phyloP scores from a whole-genome alignment of 2,113 vertebrate genomes.

The Pseudorasbora parva region DNA sequence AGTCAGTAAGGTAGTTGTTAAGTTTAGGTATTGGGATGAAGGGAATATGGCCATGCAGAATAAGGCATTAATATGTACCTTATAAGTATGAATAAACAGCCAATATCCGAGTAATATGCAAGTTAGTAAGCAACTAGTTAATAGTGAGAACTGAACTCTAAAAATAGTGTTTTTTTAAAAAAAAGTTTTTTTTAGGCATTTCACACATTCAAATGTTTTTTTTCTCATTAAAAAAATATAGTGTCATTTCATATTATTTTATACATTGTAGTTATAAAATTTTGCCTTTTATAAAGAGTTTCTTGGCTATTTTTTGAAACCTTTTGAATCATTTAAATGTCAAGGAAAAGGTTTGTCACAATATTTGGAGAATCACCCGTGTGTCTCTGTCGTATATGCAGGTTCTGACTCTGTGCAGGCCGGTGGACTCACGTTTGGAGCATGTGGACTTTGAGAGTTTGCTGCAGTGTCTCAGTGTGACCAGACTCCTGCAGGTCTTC shows the following conservation, averaged over 20 bases:
- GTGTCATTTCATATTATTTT: background rate
- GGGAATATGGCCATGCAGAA: no score
- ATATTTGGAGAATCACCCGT: background rate
- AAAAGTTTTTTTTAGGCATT: background rate
- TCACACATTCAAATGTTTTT: background rate
- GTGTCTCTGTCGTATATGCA: conserved; percentile 59
- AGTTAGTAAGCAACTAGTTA: no score
- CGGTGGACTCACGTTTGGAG: conserved; percentile 90
- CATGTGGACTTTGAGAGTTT: conserved; percentile 96
- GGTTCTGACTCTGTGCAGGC: conserved; percentile 92
- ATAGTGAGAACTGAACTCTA: no score
- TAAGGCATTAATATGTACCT: no score
- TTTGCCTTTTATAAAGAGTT: background rate
- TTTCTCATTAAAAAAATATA: background rate
- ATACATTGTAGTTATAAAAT: background rate
- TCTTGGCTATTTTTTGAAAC: background rate
- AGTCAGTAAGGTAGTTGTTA: no score
- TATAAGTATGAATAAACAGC: no score
- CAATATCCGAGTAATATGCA: no score
- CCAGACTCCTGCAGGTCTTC: conserved; percentile 85
- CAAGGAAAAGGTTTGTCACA: background rate
- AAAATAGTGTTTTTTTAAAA: background rate
- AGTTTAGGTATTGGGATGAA: no score
- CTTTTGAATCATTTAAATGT: background rate
- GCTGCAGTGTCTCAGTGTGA: conserved; percentile 86